A percentile compares a stretch with the other conserved stretches of the same genome.
Evolutionary conservation across 2,888 invertebrate species (phyloP).

Genomic region (Machimus atricapillus): DNA sequence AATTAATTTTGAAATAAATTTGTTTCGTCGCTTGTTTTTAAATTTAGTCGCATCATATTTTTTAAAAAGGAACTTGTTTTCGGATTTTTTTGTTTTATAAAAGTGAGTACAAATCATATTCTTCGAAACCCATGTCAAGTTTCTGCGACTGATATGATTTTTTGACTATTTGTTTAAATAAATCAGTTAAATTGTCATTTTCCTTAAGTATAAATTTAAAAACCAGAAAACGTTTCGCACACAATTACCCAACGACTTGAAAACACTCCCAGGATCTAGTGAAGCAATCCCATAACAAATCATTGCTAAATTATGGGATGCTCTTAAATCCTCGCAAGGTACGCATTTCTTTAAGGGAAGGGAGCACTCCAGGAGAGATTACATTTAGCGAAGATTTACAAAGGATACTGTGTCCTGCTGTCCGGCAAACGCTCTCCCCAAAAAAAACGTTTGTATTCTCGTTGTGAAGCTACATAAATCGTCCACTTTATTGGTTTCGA

Average conservation of each 20-base stretch:
- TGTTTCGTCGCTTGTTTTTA: too few relatives aligned
- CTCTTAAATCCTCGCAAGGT: constrained; percentile 42
- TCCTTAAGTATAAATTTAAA: background rate
- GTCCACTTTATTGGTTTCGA: constrained; percentile 47
- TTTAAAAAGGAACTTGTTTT: background rate
- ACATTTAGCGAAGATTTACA: background rate
- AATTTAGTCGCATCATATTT: too few relatives aligned
- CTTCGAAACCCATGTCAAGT: too few relatives aligned
- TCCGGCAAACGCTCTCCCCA: background rate
- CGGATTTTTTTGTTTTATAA: background rate
- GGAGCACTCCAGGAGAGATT: background rate
- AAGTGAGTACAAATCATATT: too few relatives aligned
- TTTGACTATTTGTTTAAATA: background rate
- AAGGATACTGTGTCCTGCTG: background rate
- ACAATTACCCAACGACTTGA: background rate
- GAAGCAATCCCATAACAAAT: constrained; percentile 40
- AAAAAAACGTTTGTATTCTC: constrained; percentile 41
- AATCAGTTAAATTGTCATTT: background rate
- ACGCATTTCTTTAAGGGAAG: constrained; percentile 10
- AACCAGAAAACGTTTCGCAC: background rate
- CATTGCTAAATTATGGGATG: constrained; percentile 44
- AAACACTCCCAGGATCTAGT: background rate
- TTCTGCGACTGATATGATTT: background rate
- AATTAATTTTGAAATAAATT: too few relatives aligned
- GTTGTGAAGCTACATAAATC: constrained; percentile 45